A percentile compares a stretch with the other conserved stretches of the same genome.
phyloP scores from a whole-genome alignment of 2,797 vertebrate genomes.

The Sebastes hopkinsi region DNA sequence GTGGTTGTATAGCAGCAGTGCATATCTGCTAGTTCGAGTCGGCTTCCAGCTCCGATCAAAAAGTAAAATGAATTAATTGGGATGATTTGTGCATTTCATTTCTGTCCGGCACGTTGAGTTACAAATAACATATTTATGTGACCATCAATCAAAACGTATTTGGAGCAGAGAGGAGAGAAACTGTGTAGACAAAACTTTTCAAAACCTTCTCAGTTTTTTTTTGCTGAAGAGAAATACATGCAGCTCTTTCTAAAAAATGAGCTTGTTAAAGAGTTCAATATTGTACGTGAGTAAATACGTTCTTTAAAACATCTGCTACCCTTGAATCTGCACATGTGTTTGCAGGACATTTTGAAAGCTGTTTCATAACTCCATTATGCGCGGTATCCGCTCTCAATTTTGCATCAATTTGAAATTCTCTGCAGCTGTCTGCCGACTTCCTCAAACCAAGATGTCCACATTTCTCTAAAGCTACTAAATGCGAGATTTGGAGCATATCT shows the following conservation, averaged over 20 bases:
- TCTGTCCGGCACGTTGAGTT: not conserved
- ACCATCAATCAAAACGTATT: not conserved
- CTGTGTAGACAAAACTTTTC: not conserved
- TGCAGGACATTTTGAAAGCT: not conserved
- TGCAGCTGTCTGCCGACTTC: constrained; percentile 4
- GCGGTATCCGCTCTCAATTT: not conserved
- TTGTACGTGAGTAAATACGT: not conserved
- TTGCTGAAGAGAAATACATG: not conserved
- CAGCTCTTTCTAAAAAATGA: not conserved
- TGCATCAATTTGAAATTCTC: not conserved
- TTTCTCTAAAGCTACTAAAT: constrained; percentile 7
- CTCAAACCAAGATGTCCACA: not conserved
- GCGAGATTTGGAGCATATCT: not conserved
- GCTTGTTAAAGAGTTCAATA: not conserved
- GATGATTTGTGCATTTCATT: constrained; percentile 10
- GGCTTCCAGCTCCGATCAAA: constrained; percentile 16
- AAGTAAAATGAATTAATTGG: not conserved
- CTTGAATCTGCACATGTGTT: not conserved
- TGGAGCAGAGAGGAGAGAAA: not conserved
- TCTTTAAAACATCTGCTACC: not conserved
- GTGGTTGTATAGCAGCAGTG: not conserved
- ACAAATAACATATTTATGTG: not conserved
- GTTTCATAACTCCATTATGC: not conserved
- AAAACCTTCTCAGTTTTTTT: not conserved
- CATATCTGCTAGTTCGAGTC: constrained; percentile 4